Percentiles rank a stretch among this genome's conserved stretches.
phyloP scores from a whole-genome alignment of 2,797 vertebrate genomes.

The Centroberyx gerrardi region DNA sequence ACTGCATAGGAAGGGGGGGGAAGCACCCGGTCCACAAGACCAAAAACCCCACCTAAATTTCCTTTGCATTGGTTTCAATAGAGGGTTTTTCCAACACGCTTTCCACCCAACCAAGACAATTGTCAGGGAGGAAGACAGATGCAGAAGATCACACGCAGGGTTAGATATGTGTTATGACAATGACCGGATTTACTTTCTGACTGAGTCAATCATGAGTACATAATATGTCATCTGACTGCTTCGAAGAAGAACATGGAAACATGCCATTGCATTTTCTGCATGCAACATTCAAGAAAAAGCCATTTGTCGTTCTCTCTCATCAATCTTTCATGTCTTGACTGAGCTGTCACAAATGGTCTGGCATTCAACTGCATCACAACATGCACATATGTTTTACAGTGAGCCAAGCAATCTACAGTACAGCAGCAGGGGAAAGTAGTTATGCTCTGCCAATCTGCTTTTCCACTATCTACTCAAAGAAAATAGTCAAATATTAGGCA shows the following conservation, averaged over 20 bases:
- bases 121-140: background rate
- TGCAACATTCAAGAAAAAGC: slow-evolving; percentile 70
- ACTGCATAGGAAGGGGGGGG: background rate
- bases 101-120: too few relatives aligned
- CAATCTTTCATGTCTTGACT: slow-evolving; percentile 69
- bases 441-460: background rate
- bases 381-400: slow-evolving; percentile 24
- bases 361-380: slow-evolving; percentile 32
- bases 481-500: background rate
- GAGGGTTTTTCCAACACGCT: background rate
- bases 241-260: slow-evolving; percentile 49
- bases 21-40: background rate
- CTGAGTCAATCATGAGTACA: slow-evolving; percentile 37
- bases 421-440: background rate
- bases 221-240: slow-evolving; percentile 57
- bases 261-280: slow-evolving; percentile 57
- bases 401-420: background rate
- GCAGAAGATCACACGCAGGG: background rate
- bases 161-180: background rate
- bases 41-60: background rate
- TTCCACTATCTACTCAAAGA: background rate
- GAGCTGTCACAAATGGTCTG: slow-evolving; percentile 42
- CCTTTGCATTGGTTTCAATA: background rate
- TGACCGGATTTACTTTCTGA: slow-evolving; percentile 28
- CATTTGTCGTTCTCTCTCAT: slow-evolving; percentile 72